A percentile compares a stretch with the other conserved stretches of the same genome.
Conservation (phyloP, 2,797 vertebrate genomes). For the Malurus splendens region DNA sequence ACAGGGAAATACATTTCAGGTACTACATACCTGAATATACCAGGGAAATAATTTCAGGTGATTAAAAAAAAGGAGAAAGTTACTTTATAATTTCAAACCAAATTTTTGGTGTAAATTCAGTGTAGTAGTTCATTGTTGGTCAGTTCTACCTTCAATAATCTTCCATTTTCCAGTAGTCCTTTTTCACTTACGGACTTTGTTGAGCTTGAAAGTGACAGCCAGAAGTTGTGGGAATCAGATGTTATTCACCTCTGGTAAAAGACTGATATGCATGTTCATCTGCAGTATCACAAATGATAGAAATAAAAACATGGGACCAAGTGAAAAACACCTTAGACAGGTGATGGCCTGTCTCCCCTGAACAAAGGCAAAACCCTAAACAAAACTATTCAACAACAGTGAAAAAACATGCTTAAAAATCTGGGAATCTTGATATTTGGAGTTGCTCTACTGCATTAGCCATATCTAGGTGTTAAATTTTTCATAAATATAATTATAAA, state of each 20-base stretch:
- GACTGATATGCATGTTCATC: fast-evolving
- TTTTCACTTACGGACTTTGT: not conserved
- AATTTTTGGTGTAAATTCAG: not conserved
- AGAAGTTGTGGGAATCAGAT: not conserved
- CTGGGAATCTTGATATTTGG: not conserved
- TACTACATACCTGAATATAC: no score
- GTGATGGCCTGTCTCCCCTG: not conserved
- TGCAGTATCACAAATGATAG: not conserved
- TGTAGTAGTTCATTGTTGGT: fast-evolving
- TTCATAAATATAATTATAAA: not conserved
- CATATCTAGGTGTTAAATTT: not conserved
- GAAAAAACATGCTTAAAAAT: not conserved
- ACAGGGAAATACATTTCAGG: no score
- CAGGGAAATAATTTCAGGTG: not conserved
- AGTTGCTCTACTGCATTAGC: not conserved
- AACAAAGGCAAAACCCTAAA: not conserved
- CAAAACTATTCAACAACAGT: not conserved
- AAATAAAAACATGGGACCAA: not conserved
- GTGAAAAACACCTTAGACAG: not conserved
- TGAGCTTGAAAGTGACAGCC: not conserved
- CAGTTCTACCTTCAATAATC: not conserved
- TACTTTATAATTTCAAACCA: not conserved
- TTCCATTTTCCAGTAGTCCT: not conserved
- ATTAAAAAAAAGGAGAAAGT: not conserved
- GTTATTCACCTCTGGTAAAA: not conserved